phyloP scores from a whole-genome alignment of 2,113 vertebrate genomes.

The Irena cyanogastra region DNA sequence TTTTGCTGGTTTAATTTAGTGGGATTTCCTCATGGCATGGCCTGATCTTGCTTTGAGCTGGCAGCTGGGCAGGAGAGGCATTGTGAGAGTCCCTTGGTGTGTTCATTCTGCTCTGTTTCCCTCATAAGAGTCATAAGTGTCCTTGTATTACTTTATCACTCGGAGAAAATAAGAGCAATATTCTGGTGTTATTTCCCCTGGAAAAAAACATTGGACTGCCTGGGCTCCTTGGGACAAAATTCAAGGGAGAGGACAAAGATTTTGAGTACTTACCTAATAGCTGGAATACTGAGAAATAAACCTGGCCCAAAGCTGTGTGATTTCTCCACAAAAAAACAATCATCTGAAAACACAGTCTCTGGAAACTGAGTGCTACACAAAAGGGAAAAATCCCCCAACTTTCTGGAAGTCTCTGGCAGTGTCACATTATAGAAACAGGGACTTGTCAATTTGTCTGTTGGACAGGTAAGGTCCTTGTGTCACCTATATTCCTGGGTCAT shows the following conservation, averaged over 20 bases:
- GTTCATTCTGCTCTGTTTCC: neutral
- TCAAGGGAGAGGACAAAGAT: neutral
- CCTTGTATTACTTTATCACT: neutral
- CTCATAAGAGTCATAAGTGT: neutral
- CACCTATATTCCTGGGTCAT: neutral
- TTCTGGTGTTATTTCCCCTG: neutral
- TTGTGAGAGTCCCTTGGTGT: neutral
- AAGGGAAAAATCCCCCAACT: neutral
- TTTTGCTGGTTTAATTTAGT: neutral
- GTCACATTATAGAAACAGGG: neutral
- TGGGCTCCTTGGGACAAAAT: neutral
- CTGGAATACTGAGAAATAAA: neutral
- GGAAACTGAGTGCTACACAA: neutral
- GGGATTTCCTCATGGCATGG: neutral
- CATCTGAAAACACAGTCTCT: neutral
- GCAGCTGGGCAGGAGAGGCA: neutral
- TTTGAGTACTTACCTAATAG: neutral
- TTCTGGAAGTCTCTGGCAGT: neutral
- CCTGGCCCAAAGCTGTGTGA: neutral
- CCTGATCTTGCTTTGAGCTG: neutral
- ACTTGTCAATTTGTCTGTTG: neutral
- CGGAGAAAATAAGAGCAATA: neutral
- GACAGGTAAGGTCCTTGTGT: neutral
- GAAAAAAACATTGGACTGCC: neutral
- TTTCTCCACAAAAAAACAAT: neutral